Evolutionary conservation across 2,797 vertebrate species (phyloP).

Genomic region (Sorex maritimensis): DNA sequence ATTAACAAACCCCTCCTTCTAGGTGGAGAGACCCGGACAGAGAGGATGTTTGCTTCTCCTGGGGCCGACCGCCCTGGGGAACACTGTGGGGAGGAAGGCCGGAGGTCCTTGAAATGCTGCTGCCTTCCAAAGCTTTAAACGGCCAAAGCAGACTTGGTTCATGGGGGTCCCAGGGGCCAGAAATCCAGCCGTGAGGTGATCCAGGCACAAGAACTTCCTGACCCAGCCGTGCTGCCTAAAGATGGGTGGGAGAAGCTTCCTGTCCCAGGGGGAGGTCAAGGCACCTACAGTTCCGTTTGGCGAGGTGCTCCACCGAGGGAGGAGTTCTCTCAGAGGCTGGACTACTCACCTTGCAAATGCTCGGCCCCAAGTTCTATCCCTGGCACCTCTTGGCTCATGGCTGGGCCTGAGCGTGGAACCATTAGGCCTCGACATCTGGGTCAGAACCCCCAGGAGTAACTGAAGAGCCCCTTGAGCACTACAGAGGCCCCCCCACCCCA

Average conservation of each 20-base stretch:
- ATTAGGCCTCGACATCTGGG: too few species aligned
- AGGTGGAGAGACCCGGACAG: not conserved
- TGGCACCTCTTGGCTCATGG: too few species aligned
- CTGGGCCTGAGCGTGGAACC: too few species aligned
- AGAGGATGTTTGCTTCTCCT: not conserved
- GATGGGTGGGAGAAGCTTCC: not conserved
- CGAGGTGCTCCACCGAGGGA: not conserved
- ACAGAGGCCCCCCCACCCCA: too few species aligned
- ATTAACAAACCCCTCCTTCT: not conserved
- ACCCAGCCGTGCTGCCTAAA: conserved; percentile 5
- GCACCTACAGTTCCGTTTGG: not conserved
- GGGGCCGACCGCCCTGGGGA: not conserved
- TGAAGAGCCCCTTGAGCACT: too few species aligned
- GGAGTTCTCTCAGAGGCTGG: too few species aligned
- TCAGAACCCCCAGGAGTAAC: too few species aligned
- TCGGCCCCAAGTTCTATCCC: too few species aligned
- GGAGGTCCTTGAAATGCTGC: not conserved
- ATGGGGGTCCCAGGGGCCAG: not conserved
- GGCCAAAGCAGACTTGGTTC: not conserved
- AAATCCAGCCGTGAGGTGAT: not conserved
- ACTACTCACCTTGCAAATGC: too few species aligned
- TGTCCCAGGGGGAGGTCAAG: not conserved
- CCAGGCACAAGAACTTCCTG: not conserved
- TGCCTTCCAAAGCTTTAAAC: not conserved
- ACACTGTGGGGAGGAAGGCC: not conserved